These are phyloP conservation scores for Donacobius atricapilla DNA, from an alignment of 2,113 vertebrate genomes.

Conservation along the genomic window DNA sequence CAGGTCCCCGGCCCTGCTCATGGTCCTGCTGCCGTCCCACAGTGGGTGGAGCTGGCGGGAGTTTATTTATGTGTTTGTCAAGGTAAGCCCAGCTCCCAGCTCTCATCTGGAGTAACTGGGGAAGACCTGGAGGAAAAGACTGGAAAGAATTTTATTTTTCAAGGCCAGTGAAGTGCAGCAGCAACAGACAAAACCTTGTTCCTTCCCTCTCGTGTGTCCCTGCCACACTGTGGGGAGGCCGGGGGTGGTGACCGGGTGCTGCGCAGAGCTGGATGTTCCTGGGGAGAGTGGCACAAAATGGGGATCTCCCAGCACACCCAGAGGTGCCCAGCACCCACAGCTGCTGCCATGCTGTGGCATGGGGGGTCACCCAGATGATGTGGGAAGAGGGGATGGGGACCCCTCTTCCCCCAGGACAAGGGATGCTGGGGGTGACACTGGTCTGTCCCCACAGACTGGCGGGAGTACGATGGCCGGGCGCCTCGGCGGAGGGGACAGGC, in stretches of 20 bases:
- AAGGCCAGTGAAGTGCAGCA: background rate
- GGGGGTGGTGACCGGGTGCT: background rate
- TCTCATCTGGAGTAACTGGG: background rate
- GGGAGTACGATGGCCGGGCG: constrained; percentile 78
- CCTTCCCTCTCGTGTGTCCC: background rate
- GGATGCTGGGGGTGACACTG: background rate
- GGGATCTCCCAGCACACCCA: background rate
- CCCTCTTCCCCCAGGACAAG: background rate
- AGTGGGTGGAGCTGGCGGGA: background rate
- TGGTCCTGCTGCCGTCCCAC: background rate
- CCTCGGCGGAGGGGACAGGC: constrained; percentile 80
- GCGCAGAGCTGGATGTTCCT: background rate
- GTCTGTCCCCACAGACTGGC: constrained; percentile 77
- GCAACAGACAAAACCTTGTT: background rate
- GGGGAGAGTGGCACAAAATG: background rate
- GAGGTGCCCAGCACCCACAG: background rate
- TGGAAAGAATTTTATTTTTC: constrained; percentile 17
- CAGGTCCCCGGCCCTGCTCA: background rate
- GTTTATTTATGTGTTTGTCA: background rate
- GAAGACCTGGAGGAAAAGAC: constrained; percentile 9
- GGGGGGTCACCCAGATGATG: background rate
- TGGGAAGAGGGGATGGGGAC: background rate
- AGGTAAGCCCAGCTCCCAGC: background rate
- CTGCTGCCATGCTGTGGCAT: background rate
- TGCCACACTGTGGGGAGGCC: accelerated